These are phyloP conservation scores for Scaptomyza pallida DNA, from an alignment of 1,140 invertebrate genomes.

Conservation along the genomic window DNA sequence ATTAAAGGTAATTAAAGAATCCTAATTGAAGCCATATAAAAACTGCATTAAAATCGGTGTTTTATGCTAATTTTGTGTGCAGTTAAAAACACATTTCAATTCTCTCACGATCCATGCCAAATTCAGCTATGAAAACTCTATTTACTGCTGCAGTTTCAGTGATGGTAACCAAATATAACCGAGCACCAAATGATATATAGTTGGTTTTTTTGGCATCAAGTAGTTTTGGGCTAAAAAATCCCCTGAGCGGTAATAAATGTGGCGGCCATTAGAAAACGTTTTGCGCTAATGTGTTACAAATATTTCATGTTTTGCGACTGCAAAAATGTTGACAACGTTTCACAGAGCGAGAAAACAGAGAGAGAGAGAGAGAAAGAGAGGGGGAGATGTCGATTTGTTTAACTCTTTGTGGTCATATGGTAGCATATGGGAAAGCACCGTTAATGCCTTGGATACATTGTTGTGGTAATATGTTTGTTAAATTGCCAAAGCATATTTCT, in stretches of 20 bases:
- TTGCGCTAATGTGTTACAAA: constrained; percentile 80
- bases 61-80: background rate
- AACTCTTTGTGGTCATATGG: constrained; percentile 47
- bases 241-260: constrained; percentile 63
- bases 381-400: constrained; percentile 33
- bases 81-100: constrained; percentile 6
- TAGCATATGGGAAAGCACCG: constrained; percentile 66
- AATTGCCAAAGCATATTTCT: constrained; percentile 69
- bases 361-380: background rate
- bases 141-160: constrained; percentile 35
- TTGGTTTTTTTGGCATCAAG: constrained; percentile 11
- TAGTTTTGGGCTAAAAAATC: constrained; percentile 46
- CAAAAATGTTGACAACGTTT: constrained; percentile 46
- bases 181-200: constrained; percentile 33
- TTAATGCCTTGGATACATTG: constrained; percentile 73
- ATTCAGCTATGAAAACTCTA: constrained; percentile 34
- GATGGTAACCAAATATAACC: constrained; percentile 25
- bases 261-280: constrained; percentile 72
- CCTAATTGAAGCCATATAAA: background rate
- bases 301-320: constrained; percentile 62
- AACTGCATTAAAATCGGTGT: background rate
- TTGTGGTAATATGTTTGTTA: constrained; percentile 80
- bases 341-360: background rate
- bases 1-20: background rate
- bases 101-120: constrained; percentile 15